Base-by-base conservation (phyloP, 2,113 vertebrate genomes). In the Hippolais icterina region DNA sequence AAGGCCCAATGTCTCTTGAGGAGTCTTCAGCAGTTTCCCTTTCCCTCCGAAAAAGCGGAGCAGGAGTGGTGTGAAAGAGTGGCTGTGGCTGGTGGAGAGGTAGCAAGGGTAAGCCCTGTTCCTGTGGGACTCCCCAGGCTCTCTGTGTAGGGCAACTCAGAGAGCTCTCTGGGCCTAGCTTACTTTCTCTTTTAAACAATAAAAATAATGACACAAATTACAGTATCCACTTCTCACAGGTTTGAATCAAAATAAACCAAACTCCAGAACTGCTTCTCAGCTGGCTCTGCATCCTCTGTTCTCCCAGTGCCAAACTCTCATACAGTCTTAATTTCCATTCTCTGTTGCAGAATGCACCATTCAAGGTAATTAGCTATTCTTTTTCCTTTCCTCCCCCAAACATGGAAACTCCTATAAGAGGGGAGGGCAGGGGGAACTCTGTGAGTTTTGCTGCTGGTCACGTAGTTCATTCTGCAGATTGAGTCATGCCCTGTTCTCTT, bases 311-410 rank as follows among this genome's bases (percentile, higher is more conserved):
- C 83, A 89, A 87, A 49, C 35, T 83, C 66, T 41, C 35, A 46
- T 6, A 50, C 56, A 77, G 39, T 49, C 8, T 63, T 80, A 35
- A 86, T 83, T 88, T 85, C 78, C 35, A 83, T 83, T 93, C 76
- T 77, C 71, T 83, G 39, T 35, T 80, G 57, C 42, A 94, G 91
- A 96, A 91, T n/a, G 87, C 95, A 72, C 74, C 28, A 85, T 80
- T 93, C 61, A 87, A 87, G 56, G 22, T 87, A 90, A 93, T 95
- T 87, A 91, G 81, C 81, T 91, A 96, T 93, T 93, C 74, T 89
- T 76, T 93, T 50, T 68, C 70, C 54, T 91, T 87, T 93, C 91
- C 89, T 95, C 74, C 83, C 31, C 56, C 54, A 66, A 89, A 70
- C 52, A 63, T 71, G 39, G 83, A 94, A 94, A 94, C 19, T 89